These are phyloP conservation scores for Macroteleia sp. DNA, from an alignment of 2,888 invertebrate species.

Conservation along the genomic window DNA sequence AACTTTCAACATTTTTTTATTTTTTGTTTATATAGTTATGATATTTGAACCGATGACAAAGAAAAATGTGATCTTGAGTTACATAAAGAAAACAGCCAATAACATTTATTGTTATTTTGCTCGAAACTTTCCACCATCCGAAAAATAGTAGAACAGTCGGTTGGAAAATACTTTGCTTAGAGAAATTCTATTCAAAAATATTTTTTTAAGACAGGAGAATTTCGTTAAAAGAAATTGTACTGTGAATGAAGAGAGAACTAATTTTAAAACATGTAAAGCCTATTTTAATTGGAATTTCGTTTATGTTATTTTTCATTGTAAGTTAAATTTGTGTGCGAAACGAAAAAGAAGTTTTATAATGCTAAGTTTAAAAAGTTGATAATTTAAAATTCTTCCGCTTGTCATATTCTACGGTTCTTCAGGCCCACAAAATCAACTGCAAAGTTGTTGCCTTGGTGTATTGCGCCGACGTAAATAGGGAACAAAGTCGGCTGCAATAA, in stretches of 20 bases:
- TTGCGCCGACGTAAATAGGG: slow-evolving; percentile 48
- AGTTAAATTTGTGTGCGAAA: too few species aligned
- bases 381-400: too few species aligned
- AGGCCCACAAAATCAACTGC: neutral
- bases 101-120: neutral
- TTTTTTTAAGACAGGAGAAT: too few species aligned
- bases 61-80: slow-evolving; percentile 3
- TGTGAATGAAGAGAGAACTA: too few species aligned
- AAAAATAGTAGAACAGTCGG: neutral
- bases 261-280: too few species aligned
- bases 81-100: neutral
- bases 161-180: too few species aligned
- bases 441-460: slow-evolving; percentile 5
- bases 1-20: too few species aligned
- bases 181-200: neutral
- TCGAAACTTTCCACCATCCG: neutral
- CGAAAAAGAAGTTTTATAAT: too few species aligned
- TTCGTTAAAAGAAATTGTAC: too few species aligned
- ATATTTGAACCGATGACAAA: slow-evolving; percentile 11
- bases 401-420: neutral
- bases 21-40: slow-evolving; percentile 1
- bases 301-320: too few species aligned
- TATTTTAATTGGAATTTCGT: too few species aligned
- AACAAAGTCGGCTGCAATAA: slow-evolving; percentile 53
- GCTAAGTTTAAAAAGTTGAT: too few species aligned